phyloP scores from a whole-genome alignment of 2,113 vertebrate species.

The Melanostigma gelatinosum region DNA sequence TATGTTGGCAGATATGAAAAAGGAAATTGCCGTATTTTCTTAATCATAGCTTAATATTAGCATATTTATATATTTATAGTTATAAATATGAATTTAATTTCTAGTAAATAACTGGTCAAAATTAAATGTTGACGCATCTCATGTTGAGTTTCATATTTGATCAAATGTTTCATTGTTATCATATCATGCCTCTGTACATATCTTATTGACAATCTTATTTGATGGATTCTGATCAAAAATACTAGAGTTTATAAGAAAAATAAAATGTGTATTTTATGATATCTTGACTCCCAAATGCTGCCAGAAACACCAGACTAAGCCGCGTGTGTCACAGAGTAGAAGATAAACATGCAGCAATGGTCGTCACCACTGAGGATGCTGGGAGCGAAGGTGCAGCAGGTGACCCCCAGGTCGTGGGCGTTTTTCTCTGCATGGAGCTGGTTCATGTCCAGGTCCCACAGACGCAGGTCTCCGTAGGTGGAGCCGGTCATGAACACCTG shows the following conservation, averaged over 20 bases:
- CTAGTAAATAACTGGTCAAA: not conserved
- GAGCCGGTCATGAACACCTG: slow-evolving; percentile 92
- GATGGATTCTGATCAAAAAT: not conserved
- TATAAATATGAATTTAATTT: not conserved
- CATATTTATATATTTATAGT: not conserved
- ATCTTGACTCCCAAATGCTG: not conserved
- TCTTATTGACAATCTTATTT: not conserved
- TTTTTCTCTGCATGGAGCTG: slow-evolving; percentile 89
- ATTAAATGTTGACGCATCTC: not conserved
- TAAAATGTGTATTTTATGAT: not conserved
- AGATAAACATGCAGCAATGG: not conserved
- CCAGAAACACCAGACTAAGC: not conserved
- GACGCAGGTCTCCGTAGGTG: slow-evolving; percentile 91
- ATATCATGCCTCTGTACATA: not conserved
- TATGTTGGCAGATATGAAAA: not conserved
- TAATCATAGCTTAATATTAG: not conserved
- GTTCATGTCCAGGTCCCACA: slow-evolving; percentile 92
- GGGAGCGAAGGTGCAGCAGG: slow-evolving; percentile 91
- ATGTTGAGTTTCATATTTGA: not conserved
- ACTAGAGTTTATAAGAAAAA: not conserved
- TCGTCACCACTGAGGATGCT: slow-evolving; percentile 74
- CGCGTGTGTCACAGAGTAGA: not conserved
- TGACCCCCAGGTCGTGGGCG: slow-evolving; percentile 94
- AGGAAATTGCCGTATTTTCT: not conserved
- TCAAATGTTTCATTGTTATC: not conserved